A percentile compares a stretch with the other conserved stretches of the same genome.
Conservation (phyloP, 1,140 invertebrate genomes). For the Stegodyphus mimosarum region DNA sequence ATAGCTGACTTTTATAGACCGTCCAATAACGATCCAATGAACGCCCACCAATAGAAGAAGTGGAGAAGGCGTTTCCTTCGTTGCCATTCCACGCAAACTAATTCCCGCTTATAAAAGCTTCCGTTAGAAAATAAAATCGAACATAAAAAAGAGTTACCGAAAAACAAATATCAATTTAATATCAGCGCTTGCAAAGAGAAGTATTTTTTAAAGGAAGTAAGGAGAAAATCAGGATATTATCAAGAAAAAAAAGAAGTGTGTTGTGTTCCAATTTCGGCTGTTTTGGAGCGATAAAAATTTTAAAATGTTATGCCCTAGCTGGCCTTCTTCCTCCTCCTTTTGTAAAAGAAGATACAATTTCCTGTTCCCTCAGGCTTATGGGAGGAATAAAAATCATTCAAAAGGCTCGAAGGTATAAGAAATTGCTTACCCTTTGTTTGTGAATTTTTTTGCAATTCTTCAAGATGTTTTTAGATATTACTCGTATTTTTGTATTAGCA, state of each 20-base stretch:
- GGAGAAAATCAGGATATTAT: constrained; percentile 37
- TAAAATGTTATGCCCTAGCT: constrained; percentile 20
- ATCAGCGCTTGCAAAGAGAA: constrained; percentile 11
- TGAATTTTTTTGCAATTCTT: too few relatives aligned
- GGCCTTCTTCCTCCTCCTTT: background rate
- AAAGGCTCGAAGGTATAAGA: too few relatives aligned
- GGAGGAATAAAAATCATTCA: too few relatives aligned
- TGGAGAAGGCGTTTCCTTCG: constrained; percentile 14
- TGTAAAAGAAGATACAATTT: too few relatives aligned
- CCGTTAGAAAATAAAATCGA: constrained; percentile 13
- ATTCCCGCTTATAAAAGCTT: constrained; percentile 43
- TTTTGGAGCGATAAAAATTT: constrained; percentile 42
- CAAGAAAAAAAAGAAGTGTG: background rate
- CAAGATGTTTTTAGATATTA: too few relatives aligned
- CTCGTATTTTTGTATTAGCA: too few relatives aligned
- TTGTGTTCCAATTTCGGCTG: constrained; percentile 38
- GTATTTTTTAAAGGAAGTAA: constrained; percentile 4
- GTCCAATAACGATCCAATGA: constrained; percentile 19
- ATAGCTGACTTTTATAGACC: background rate
- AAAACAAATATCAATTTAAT: constrained; percentile 58
- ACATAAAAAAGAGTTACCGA: background rate
- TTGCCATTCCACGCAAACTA: constrained; percentile 33
- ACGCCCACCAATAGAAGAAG: background rate
- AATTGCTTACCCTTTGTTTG: too few relatives aligned
- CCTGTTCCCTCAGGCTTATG: too few relatives aligned